Evolutionary conservation across 2,888 invertebrate genomes (phyloP), one percentile per base, ranked within the genome.

Genomic region (Callyntrura guangdongensis): DNA sequence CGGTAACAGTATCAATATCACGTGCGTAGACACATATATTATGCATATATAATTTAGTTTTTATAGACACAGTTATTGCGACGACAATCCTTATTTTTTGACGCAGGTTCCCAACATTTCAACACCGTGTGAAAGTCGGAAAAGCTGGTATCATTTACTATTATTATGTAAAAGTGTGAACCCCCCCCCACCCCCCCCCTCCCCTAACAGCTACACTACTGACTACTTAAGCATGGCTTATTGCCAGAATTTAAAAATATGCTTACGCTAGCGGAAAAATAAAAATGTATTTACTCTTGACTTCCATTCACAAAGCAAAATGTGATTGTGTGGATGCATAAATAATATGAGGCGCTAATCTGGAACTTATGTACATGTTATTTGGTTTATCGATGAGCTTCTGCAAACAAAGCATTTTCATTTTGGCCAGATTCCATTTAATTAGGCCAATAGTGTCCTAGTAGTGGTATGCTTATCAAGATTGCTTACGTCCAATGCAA

Each of bases 351-450:
- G 9, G n/a, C 1, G 36, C 11, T 67, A 22, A 67, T 67, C 67
- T 27, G 27, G 25, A 64, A 20, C 3, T 20, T 11, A 36, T 36
- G 27, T 59, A 14, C n/a, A 81, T 11, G 67, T 17, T 36, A 36
- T 4, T 77, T 77, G 17, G 17, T 69, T 22, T 84, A 36, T 64
- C 64, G 64, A 53, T 25, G 20, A 27, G 6, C 59, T 36, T 36
- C 45, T 47, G 64, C 9, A 83, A 49, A 49, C 64, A 45, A 64
- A 82, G 64, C 59, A n/a, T 27, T 79, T 83, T 83, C 22, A 22
- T 83, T 84, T 89, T 89, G 89, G 89, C 89, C 67, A 67, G 74
- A 89, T 89, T 89, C 83, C 83, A 89, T 84, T 88, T 89, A 89
- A 89, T 89, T 89, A 89, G 83, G 83, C 56, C 82, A 83, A 49